Evolutionary conservation across 1,140 invertebrate species (phyloP), one percentile per base, ranked within the genome.

Genomic region (Drosophila prosaltans): DNA sequence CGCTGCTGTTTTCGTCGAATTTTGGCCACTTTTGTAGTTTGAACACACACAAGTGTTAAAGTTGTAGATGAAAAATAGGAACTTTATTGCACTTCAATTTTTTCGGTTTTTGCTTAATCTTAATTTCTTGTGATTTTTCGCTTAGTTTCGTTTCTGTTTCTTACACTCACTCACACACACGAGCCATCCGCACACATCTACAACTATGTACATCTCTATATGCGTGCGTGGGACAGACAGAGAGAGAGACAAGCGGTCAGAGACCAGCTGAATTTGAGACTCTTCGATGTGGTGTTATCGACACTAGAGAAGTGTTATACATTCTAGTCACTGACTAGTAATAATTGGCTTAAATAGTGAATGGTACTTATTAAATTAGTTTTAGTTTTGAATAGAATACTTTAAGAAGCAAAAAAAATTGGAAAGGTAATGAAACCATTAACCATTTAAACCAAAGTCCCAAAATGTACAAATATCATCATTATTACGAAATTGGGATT

Each of bases 1-100:
- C 84, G 80, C 78, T 89, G 84, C 80, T 89, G 84, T 89, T 89
- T 89, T 90, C 84, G 85, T 72, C 85, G 72, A 89, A 89, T 89
- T 81, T 89, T 89, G 85, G 84, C 81, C 81, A 89, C 81, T 90
- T 89, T 89, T 79, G 62, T 60, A 73, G 51, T 65, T 59, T 39
- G 63, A 70, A 69, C 63, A 72, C 75, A 57, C 72, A 11, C 59
- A 71, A 55, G 64, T 74, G 69, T 68, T 51, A 51, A 51, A 48
- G 21, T 48, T 48, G 2, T 24, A 51, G 45, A 51, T 64, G 64
- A 68, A 66, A 79, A 75, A 78, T 80, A 82, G 78, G 78, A 78
- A 78, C 74, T 80, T 72, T 43, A 66, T 64, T 78, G 51, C 60
- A 62, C 66, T 30, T 30, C 26, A 67, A 60, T 43, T 63, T 75